These are phyloP conservation scores for Apamea crenata DNA, from an alignment of 2,888 invertebrate genomes.

Conservation along the genomic window DNA sequence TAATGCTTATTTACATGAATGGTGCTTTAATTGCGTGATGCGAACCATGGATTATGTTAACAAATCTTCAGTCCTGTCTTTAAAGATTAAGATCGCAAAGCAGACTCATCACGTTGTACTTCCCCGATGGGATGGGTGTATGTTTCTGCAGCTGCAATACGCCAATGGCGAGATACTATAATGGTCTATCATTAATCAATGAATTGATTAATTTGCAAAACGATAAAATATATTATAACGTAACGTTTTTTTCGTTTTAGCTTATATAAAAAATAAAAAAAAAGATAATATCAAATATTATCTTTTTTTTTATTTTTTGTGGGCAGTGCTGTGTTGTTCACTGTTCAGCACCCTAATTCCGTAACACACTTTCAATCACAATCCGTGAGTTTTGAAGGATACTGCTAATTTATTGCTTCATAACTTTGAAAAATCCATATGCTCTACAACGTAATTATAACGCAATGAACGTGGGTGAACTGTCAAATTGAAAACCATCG, in stretches of 20 bases:
- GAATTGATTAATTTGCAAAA: not conserved
- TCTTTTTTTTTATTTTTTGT: not conserved
- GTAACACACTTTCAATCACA: too few species aligned
- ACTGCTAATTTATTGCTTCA: too few species aligned
- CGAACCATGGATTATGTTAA: slow-evolving; percentile 31
- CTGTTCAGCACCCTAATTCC: not conserved
- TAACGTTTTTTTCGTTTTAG: not conserved
- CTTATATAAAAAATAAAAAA: too few species aligned
- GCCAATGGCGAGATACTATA: not conserved
- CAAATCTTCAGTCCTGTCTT: not conserved
- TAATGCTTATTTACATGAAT: slow-evolving; percentile 45
- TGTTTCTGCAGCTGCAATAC: not conserved
- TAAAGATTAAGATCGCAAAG: not conserved
- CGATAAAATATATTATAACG: not conserved
- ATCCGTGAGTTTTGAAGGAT: too few species aligned
- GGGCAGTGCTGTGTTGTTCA: not conserved
- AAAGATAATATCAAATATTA: too few species aligned
- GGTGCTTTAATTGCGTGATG: slow-evolving; percentile 24
- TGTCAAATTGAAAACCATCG: too few species aligned
- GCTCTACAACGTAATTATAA: too few species aligned
- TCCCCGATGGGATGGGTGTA: not conserved
- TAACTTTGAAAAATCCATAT: too few species aligned
- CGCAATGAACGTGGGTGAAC: too few species aligned
- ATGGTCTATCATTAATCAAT: not conserved
- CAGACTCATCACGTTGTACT: not conserved